These are phyloP conservation scores for Tachystola acroxantha DNA, from an alignment of 2,888 invertebrate genomes.

Conservation along the genomic window DNA sequence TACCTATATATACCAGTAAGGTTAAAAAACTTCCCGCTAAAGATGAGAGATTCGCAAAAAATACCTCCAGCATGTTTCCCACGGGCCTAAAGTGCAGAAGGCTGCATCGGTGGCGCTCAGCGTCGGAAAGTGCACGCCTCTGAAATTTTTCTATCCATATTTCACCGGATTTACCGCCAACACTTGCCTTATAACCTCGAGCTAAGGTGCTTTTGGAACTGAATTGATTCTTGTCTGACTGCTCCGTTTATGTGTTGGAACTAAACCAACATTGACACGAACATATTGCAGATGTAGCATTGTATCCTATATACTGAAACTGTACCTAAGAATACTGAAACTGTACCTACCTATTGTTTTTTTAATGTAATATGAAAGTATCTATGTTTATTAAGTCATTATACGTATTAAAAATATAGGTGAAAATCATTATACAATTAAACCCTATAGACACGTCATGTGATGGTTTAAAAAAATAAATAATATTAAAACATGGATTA, in stretches of 20 bases:
- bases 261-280: background rate
- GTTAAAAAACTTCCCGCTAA: no score
- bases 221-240: conserved; percentile 33
- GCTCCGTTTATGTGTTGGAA: conserved; percentile 17
- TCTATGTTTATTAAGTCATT: no score
- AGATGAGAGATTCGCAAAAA: no score
- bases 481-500: background rate
- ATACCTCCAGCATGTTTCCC: no score
- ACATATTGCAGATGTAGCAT: background rate
- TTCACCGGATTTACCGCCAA: conserved; percentile 56
- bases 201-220: conserved; percentile 36
- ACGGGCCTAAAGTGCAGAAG: conserved; percentile 27
- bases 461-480: background rate
- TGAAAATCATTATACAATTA: background rate
- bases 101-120: conserved; percentile 24
- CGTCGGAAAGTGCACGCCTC: conserved; percentile 33
- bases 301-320: no score
- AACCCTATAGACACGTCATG: background rate
- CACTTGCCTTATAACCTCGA: conserved; percentile 41
- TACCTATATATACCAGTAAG: no score
- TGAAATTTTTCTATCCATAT: conserved; percentile 51
- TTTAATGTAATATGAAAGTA: background rate
- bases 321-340: no score
- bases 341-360: background rate
- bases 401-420: background rate